A percentile compares a stretch with the other conserved stretches of the same genome.
These are phyloP conservation scores for Pantherophis vulpinus DNA, from an alignment of 2,797 vertebrate genomes.

Conservation along the genomic window DNA sequence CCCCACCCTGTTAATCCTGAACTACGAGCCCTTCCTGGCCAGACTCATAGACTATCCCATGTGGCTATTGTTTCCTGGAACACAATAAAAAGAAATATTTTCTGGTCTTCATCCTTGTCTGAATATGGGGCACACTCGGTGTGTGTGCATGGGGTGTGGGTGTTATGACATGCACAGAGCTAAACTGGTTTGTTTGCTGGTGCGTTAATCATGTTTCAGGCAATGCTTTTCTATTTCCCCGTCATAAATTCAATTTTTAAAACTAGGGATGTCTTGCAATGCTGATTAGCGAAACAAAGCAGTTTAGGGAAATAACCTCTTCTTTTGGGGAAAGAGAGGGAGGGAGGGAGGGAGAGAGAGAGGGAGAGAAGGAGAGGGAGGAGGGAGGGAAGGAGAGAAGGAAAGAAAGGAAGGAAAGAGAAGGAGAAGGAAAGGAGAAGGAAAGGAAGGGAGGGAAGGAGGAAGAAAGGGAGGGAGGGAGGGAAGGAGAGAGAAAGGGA, in stretches of 20 bases:
- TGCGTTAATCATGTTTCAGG: not conserved
- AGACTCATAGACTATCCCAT: not conserved
- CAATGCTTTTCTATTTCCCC: not conserved
- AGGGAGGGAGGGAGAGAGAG: not conserved
- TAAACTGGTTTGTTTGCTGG: not conserved
- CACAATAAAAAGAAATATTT: not conserved
- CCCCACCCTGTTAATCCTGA: not conserved
- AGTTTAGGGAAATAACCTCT: not conserved
- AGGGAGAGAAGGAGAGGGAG: too few relatives aligned
- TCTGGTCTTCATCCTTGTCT: not conserved
- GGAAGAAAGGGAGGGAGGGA: too few relatives aligned
- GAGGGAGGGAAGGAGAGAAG: too few relatives aligned
- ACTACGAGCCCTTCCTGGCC: not conserved
- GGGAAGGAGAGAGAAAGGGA: too few relatives aligned
- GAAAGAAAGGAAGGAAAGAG: too few relatives aligned
- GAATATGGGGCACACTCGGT: not conserved
- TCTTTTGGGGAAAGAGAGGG: not conserved
- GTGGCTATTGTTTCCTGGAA: not conserved
- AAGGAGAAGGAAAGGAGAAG: accelerated
- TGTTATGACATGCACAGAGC: too few relatives aligned
- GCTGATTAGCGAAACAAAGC: not conserved
- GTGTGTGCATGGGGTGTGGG: too few relatives aligned
- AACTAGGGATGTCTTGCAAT: not conserved
- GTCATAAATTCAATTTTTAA: not conserved
- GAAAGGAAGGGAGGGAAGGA: too few relatives aligned